Evolutionary conservation across 2,797 vertebrate species (phyloP).

Genomic region (Halcyon badia): DNA sequence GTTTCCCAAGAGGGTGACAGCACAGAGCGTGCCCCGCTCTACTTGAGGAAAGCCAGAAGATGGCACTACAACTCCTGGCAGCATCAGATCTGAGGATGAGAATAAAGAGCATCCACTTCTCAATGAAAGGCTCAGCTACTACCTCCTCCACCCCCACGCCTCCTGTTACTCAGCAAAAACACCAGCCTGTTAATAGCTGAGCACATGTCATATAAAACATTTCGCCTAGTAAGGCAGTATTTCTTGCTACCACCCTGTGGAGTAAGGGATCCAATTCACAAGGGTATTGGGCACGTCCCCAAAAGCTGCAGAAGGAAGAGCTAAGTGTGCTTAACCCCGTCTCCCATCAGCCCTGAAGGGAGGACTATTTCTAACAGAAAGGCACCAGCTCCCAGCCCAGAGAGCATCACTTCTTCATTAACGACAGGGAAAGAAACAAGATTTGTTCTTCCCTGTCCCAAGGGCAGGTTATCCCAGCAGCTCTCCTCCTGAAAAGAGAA

Average conservation of each 20-base stretch:
- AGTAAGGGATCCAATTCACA: not conserved
- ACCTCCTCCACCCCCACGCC: not conserved
- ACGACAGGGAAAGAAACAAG: not conserved
- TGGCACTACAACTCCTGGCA: conserved; percentile 92
- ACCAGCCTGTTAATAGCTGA: not conserved
- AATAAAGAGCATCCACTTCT: not conserved
- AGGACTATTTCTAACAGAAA: not conserved
- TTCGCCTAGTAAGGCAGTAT: not conserved
- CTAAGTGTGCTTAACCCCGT: not conserved
- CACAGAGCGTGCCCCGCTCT: conserved; percentile 86
- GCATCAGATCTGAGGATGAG: conserved; percentile 86
- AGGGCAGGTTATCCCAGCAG: not conserved
- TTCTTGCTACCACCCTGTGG: not conserved
- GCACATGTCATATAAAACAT: not conserved
- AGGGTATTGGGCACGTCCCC: not conserved
- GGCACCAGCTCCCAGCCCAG: not conserved
- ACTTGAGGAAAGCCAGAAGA: conserved; percentile 89
- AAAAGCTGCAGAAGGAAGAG: not conserved
- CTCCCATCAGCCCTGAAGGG: not conserved
- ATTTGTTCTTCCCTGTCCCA: not conserved
- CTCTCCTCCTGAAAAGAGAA: not conserved
- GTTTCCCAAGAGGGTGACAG: conserved; percentile 88
- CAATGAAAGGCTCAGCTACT: conserved; percentile 2
- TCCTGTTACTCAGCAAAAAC: conserved; percentile 44
- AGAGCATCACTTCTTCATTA: not conserved